These are phyloP conservation scores for Xanthorhoe designata DNA, from an alignment of 2,888 invertebrate genomes.

Conservation along the genomic window DNA sequence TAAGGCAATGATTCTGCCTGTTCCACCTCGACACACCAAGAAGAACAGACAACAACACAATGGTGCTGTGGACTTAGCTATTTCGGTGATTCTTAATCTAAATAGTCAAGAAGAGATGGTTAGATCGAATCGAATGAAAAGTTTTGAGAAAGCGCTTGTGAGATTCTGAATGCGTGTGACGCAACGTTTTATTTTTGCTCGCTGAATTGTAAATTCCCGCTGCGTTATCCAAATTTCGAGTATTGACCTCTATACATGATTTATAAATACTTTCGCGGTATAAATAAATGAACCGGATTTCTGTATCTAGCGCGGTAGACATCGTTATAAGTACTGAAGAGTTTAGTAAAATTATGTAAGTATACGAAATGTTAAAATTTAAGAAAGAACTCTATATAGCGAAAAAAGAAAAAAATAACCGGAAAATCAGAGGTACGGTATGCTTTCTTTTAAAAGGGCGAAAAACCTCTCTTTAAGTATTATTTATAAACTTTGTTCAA, in stretches of 20 bases:
- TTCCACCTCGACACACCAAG: no score
- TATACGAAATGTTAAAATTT: no score
- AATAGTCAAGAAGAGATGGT: neutral
- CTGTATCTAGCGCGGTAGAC: neutral
- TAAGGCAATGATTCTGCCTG: no score
- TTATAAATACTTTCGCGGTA: neutral
- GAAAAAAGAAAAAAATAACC: no score
- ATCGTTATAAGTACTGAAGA: neutral
- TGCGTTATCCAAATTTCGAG: constrained; percentile 2
- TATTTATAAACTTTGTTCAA: no score
- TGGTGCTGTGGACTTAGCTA: no score
- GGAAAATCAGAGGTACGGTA: no score
- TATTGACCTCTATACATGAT: constrained; percentile 2
- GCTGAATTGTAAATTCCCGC: neutral
- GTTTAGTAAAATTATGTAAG: no score
- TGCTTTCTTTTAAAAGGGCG: no score
- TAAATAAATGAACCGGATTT: neutral
- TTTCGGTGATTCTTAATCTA: neutral
- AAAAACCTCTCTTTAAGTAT: no score
- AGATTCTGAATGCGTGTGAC: neutral
- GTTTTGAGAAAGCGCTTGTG: neutral
- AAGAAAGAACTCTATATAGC: no score
- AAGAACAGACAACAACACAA: no score
- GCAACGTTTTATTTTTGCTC: neutral
- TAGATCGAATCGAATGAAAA: neutral